Base-by-base conservation (phyloP, 2,888 invertebrate species). In the Allolobophora icterica region DNA sequence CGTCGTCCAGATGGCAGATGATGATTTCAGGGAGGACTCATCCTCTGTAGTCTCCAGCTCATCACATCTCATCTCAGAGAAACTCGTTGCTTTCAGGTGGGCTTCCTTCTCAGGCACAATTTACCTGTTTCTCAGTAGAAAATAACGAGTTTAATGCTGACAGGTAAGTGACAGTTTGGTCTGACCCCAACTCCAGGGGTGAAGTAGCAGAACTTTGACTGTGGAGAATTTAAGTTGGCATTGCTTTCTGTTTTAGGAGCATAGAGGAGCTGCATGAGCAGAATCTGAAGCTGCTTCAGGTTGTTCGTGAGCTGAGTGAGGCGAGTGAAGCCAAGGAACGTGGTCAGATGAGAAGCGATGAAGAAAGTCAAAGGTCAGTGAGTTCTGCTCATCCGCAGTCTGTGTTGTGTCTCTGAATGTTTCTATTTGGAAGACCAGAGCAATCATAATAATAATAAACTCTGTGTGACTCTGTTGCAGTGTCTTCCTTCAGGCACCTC, bases 211-310 rank as follows among this genome's bases (percentile, higher is more conserved):
- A 17, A n/a, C 71, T 71, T 30, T 71, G 71, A 71, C n/a, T n/a
- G n/a, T n/a, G n/a, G n/a, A n/a, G n/a, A n/a, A n/a, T n/a, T n/a
- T n/a, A n/a, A n/a, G 30, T 5, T 71, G 71, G n/a, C 71, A 21
- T n/a, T 71, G 30, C 0, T 3, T 71, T 71, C 17, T 71, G 71
- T 71, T 71, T 71, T n/a, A 97, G 97, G 94, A 94, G 97, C 94
- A 97, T 99, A 92, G 97, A 97, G 94, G 98, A 98, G 94, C 95
- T 99, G 90, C 99, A 99, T 95, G 96, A 97, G 89, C 98, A 97
- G 94, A 99, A 99, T 96, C 97, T 97, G 94, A 97, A 97, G 94
- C 96, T 99, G 30, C 95, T 99, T 71, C 96, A 97, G 35, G 96
- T 98, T 92, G 97, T 98, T 35, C 96, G 98, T 91, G 98, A 98